Evolutionary conservation across 2,888 invertebrate genomes (phyloP), one percentile per base, ranked within the genome.

Genomic region (Anticlea derivata): DNA sequence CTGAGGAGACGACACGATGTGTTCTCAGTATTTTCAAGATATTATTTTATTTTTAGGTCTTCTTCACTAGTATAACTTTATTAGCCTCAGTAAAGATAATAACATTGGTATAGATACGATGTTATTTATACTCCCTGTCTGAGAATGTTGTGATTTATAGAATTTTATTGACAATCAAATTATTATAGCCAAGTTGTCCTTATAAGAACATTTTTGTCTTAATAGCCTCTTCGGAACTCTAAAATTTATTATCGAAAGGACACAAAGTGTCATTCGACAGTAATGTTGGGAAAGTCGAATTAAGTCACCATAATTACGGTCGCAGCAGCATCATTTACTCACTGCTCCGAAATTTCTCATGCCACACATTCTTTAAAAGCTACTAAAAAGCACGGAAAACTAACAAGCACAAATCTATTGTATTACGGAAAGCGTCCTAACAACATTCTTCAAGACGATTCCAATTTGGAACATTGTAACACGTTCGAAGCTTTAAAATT

Each of bases 401-500:
- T 79, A 84, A 80, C 80, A 69, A 48, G 74, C 73, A 73, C 75
- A 70, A 76, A 78, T 80, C 77, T 78, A 73, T 79, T 77, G 77
- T 78, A 69, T 69, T 67, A 68, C 66, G 53, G 68, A 72, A 68
- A 66, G 66, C 66, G 63, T 65, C 68, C 68, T 68, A 66, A 77
- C 73, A 73, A 63, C 80, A 84, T 84, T 84, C 83, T 72, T 76
- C 59, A 73, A 78, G 78, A 65, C 59, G 67, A 68, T 76, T 72
- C 79, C 67, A 76, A 86, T 81, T 81, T 85, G 82, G 85, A 83
- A 75, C 73, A 73, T 80, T 84, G 83, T 83, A 83, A 77, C 74
- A 73, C 70, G 74, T 70, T 72, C 63, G 53, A 71, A 63, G 70
- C 74, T 76, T 75, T 75, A 77, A 77, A 76, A 75, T 79, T 83